Evolutionary conservation across 64 coral and sea anemone genomes (phyloP), one percentile per base, ranked within the genome.

Genomic region (Montipora foliosa): DNA sequence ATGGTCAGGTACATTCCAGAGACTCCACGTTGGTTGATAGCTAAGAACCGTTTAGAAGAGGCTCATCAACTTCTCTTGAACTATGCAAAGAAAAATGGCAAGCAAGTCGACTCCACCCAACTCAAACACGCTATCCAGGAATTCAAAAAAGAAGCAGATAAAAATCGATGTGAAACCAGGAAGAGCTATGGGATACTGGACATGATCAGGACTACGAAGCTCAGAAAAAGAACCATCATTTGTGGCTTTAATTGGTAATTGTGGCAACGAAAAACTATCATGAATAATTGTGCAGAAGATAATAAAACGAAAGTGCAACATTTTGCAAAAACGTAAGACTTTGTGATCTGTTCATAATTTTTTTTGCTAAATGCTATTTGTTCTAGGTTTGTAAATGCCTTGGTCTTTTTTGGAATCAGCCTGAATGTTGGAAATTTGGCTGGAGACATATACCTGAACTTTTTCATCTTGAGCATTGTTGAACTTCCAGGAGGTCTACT

Each of bases 21-120:
- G 15, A 94, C 95, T 13, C 95, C 95, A n/a, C 95, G 95, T 0
- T 97, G 95, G 95, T 79, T 97, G 60, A 97, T 97, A 80, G 92
- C 95, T 4, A 91, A 97, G 79, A 81, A 97, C 24, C 92, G 79
- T 52, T 51, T 97, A 2, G 93, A 87, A n/a, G 95, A 97, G 77
- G 92, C 92, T 61, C 89, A 94, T 16, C 88, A 68, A 10, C 49
- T 97, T 1, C 85, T 97, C 0, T 60, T 81, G 68, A 89, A 94
- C 6, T 94, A 93, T 74, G 95, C 92, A 53, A 85, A 14, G 29
- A 89, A 52, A 68, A 97, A 97, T 76, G 44, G 92, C 13, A 93
- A 82, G 44, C 7, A 62, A 14, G 78, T 97, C 5, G 89, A 94
- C 24, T 47, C 93, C 22, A 68, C 81, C 12, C 84, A 75, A 4